These are phyloP conservation scores for Chionodraco myersi DNA, from an alignment of 2,113 vertebrate species.

Conservation along the genomic window DNA sequence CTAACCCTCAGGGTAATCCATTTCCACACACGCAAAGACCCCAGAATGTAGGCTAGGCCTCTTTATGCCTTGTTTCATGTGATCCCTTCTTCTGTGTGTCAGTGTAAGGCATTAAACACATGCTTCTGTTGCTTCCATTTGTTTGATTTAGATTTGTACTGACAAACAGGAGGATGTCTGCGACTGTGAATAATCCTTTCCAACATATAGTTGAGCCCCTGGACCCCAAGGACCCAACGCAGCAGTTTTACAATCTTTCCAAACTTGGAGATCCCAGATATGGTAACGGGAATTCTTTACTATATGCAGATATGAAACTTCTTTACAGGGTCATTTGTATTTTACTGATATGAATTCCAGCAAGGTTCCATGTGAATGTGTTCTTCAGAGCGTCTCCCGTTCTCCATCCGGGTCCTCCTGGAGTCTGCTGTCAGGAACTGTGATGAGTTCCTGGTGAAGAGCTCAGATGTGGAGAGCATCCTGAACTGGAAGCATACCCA, in stretches of 20 bases:
- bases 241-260: constrained; percentile 91
- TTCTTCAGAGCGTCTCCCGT: constrained; percentile 87
- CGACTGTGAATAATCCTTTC: constrained; percentile 90
- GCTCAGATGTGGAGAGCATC: constrained; percentile 92
- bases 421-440: constrained; percentile 95
- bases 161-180: constrained; percentile 51
- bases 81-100: background rate
- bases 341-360: no score
- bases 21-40: background rate
- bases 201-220: constrained; percentile 85
- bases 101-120: background rate
- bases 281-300: constrained; percentile 75
- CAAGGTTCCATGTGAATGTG: background rate
- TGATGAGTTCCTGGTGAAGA: constrained; percentile 94
- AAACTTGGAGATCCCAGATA: constrained; percentile 92
- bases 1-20: constrained; percentile 43
- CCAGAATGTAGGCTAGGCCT: background rate
- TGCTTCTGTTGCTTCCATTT: background rate
- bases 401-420: constrained; percentile 94
- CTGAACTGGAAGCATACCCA: constrained; percentile 93
- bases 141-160: background rate
- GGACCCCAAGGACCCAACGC: constrained; percentile 84
- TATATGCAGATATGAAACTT: background rate
- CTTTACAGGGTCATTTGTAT: background rate
- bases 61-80: background rate